Evolutionary conservation across 2,113 vertebrate species (phyloP).

Genomic region (Azemiops feae): DNA sequence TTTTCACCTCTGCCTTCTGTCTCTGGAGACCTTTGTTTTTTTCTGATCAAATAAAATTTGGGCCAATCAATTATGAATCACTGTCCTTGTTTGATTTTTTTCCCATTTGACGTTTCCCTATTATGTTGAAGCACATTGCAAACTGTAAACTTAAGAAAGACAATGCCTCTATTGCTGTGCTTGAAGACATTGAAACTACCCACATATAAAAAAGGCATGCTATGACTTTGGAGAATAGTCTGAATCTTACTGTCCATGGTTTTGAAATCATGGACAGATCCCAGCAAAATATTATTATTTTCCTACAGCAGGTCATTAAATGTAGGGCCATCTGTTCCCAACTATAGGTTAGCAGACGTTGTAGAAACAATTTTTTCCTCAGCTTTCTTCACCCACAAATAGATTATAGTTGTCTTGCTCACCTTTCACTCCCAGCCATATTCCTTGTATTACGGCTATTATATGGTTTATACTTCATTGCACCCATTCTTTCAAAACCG

Average conservation of each 20-base stretch:
- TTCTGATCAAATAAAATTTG: background rate
- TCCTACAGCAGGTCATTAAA: background rate
- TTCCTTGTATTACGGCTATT: background rate
- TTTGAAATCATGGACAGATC: background rate
- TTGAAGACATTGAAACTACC: background rate
- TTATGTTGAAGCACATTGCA: background rate
- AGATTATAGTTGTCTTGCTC: background rate
- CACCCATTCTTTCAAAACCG: background rate
- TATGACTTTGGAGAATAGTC: background rate
- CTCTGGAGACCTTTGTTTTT: background rate
- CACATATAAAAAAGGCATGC: background rate
- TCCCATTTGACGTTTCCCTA: background rate
- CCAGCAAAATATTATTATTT: background rate
- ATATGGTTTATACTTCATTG: background rate
- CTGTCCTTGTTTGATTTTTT: background rate
- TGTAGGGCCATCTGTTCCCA: background rate
- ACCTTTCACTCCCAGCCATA: background rate
- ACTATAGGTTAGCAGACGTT: background rate
- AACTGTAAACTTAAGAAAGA: background rate
- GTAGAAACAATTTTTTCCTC: background rate
- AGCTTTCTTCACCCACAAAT: background rate
- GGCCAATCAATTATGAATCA: background rate
- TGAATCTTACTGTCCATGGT: background rate
- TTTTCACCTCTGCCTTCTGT: background rate
- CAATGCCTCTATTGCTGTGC: background rate